Evolutionary conservation across 2,113 vertebrate species (phyloP).

Genomic region (Oncorhynchus masou): DNA sequence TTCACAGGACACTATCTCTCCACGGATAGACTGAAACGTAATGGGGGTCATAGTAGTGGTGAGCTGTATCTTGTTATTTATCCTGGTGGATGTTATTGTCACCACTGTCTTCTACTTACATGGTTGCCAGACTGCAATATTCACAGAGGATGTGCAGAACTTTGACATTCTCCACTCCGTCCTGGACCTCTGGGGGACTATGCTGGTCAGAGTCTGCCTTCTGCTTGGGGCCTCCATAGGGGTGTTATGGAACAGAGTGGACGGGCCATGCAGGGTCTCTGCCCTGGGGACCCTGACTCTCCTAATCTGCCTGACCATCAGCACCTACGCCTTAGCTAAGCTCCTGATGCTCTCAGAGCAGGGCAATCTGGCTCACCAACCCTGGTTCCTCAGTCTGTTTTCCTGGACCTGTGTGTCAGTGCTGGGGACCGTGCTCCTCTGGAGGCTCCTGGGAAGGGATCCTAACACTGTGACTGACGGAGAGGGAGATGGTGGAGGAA

Average conservation of each 20-base stretch:
- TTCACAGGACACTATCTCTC: not conserved
- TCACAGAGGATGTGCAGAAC: constrained; percentile 76
- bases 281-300: constrained; percentile 64
- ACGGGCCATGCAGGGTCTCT: constrained; percentile 78
- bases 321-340: constrained; percentile 84
- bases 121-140: constrained; percentile 62
- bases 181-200: constrained; percentile 86
- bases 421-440: constrained; percentile 69
- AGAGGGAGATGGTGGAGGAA: constrained; percentile 32
- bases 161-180: constrained; percentile 82
- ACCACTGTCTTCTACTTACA: constrained; percentile 83
- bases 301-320: constrained; percentile 75
- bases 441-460: constrained; percentile 77
- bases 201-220: constrained; percentile 79
- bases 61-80: constrained; percentile 69
- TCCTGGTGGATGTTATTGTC: constrained; percentile 74
- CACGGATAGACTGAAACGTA: not conserved
- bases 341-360: constrained; percentile 87
- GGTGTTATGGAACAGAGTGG: constrained; percentile 78
- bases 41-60: constrained; percentile 77
- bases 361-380: constrained; percentile 70
- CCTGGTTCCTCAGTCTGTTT: constrained; percentile 86
- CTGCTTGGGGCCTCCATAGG: constrained; percentile 84
- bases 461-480: not conserved
- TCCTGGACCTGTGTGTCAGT: constrained; percentile 85